Conservation (phyloP, 2,797 vertebrate species). For the Liparis tanakae region DNA sequence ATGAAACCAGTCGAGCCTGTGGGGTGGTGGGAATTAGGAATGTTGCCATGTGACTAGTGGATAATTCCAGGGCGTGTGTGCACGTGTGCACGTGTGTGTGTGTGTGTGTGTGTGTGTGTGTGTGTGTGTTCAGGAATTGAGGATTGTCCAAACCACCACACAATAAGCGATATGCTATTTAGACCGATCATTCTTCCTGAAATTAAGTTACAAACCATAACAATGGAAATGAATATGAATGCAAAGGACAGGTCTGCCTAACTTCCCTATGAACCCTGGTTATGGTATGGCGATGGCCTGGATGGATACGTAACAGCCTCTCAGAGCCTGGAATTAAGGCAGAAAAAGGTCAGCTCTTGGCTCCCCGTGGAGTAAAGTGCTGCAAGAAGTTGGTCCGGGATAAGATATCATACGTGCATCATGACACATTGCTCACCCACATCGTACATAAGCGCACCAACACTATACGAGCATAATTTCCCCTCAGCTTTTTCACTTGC, state of each 20-base stretch:
- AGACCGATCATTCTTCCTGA: neutral
- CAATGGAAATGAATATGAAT: neutral
- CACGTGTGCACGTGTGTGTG: too few species aligned
- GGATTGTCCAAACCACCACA: slow-evolving; percentile 31
- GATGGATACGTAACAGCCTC: slow-evolving; percentile 48
- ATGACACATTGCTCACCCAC: slow-evolving; percentile 20
- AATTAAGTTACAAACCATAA: neutral
- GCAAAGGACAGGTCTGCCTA: neutral
- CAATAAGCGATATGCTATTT: neutral
- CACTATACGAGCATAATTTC: slow-evolving; percentile 3
- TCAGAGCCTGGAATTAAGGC: neutral
- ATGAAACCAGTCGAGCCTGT: slow-evolving; percentile 6
- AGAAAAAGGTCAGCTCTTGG: slow-evolving; percentile 47
- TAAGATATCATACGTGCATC: slow-evolving; percentile 13
- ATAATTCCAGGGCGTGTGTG: slow-evolving; percentile 14
- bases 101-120: slow-evolving; percentile 28
- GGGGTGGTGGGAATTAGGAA: slow-evolving; percentile 48
- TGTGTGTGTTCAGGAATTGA: slow-evolving; percentile 29
- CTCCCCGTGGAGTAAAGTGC: slow-evolving; percentile 51
- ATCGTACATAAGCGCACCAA: slow-evolving; percentile 24
- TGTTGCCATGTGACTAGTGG: slow-evolving; percentile 56
- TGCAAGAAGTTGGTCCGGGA: slow-evolving; percentile 18
- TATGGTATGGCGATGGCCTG: neutral
- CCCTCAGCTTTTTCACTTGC: neutral
- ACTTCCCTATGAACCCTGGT: neutral